Evolutionary conservation across 2,113 vertebrate species (phyloP), one percentile per base, ranked within the genome.

Genomic region (Bos indicus): DNA sequence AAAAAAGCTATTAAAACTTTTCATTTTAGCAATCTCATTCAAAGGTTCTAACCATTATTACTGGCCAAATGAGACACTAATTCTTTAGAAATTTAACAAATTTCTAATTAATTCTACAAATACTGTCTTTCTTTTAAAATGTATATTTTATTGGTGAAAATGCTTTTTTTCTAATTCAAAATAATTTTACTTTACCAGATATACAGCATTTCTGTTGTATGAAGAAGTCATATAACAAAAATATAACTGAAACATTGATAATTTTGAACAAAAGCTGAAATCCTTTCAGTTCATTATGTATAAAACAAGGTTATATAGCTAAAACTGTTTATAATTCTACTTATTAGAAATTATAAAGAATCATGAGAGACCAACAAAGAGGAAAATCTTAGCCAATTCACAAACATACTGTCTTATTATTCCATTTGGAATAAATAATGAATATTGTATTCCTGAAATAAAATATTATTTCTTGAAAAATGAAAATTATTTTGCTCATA

Each of bases 381-480:
- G 48, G 84, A 85, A 92, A 83, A 51, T 17, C 84, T 84, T 91
- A 33, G 43, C 16, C 91, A 30, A 91, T 77, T 92, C 52, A 57
- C 26, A 86, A 92, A 95, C n/a, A 86, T 67, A 83, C 13, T 85
- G 64, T 74, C 43, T 23, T 90, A 86, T 83, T 74, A 86, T 74
- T 94, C 30, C 40, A 92, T 64, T 90, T 91, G 36, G 64, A 97
- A 93, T 54, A 95, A 97, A 96, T 71, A 95, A 93, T 95, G 62
- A 85, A 40, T 88, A 86, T 28, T 80, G 12, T 62, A 85, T 56
- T 64, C 36, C 16, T 90, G 10, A 92, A 95, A 93, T 96, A 95
- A 96, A 96, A 93, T 62, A 3, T 48, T 80, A 80, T 62, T 52
- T 46, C 91, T 89, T 77, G 10, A 86, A 95, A 97, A 96, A 33